These are phyloP conservation scores for Xestia c-nigrum DNA, from an alignment of 2,888 invertebrate genomes.

Conservation along the genomic window DNA sequence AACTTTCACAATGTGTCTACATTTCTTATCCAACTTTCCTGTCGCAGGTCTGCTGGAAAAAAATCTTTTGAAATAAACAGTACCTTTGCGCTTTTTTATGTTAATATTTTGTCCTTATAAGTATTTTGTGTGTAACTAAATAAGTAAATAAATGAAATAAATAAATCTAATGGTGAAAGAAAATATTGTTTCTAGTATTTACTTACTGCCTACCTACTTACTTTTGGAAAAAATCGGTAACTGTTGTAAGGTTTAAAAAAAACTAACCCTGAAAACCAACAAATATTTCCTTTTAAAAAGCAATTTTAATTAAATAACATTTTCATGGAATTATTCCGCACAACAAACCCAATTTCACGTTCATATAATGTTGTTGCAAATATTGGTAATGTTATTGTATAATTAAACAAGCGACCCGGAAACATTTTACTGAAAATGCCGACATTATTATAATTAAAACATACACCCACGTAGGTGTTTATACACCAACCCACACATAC, in stretches of 20 bases:
- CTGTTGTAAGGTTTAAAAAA: not conserved
- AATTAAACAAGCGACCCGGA: constrained; percentile 39
- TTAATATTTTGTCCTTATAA: too few species aligned
- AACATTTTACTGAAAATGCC: constrained; percentile 30
- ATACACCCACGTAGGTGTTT: not conserved
- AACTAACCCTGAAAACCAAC: not conserved
- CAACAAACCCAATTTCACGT: constrained; percentile 25
- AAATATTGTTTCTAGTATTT: not conserved
- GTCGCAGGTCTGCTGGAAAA: too few species aligned
- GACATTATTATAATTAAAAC: constrained; percentile 51
- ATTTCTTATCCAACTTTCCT: too few species aligned
- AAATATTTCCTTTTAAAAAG: not conserved
- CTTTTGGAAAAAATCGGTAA: not conserved
- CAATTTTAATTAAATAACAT: not conserved
- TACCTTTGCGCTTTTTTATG: too few species aligned
- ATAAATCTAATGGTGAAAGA: not conserved
- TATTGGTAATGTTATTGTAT: constrained; percentile 49
- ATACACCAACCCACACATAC: not conserved
- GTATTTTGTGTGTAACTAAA: too few species aligned
- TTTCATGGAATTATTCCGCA: constrained; percentile 18
- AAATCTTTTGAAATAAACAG: too few species aligned
- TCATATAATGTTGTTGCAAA: constrained; percentile 32
- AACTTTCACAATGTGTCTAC: too few species aligned
- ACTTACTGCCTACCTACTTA: not conserved
- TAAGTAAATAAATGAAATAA: too few species aligned